These are phyloP conservation scores for Fragum whitleyi DNA, from an alignment of 2,888 invertebrate genomes.

Conservation along the genomic window DNA sequence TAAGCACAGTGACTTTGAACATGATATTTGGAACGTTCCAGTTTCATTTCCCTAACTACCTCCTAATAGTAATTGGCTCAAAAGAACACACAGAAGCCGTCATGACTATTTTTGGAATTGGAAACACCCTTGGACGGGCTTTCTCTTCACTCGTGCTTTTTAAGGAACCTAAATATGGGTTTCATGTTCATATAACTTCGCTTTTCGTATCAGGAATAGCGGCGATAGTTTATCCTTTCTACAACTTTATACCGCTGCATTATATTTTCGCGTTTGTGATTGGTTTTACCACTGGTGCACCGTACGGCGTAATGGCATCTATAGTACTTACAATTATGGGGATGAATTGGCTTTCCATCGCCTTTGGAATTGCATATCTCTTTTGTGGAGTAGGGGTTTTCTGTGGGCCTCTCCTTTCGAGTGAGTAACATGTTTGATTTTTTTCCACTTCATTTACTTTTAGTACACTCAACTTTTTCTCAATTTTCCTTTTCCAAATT, in stretches of 20 bases:
- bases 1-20: neutral
- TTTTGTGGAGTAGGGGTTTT: constrained; percentile 3
- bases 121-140: neutral
- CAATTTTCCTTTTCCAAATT: no score
- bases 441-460: no score
- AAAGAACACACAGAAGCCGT: neutral
- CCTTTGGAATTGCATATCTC: neutral
- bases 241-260: neutral
- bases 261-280: neutral
- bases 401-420: neutral
- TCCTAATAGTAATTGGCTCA: neutral
- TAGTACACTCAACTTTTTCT: no score
- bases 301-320: neutral
- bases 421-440: neutral
- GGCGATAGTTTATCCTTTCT: neutral
- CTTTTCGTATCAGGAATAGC: neutral
- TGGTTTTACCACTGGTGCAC: neutral
- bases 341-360: neutral
- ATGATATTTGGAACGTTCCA: neutral
- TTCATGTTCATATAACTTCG: neutral
- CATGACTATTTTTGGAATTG: neutral
- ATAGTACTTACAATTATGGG: neutral
- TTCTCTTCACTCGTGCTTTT: neutral
- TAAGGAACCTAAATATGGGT: neutral
- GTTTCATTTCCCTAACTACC: neutral